phyloP scores from a whole-genome alignment of 2,888 invertebrate genomes.

The Lymantria monacha region DNA sequence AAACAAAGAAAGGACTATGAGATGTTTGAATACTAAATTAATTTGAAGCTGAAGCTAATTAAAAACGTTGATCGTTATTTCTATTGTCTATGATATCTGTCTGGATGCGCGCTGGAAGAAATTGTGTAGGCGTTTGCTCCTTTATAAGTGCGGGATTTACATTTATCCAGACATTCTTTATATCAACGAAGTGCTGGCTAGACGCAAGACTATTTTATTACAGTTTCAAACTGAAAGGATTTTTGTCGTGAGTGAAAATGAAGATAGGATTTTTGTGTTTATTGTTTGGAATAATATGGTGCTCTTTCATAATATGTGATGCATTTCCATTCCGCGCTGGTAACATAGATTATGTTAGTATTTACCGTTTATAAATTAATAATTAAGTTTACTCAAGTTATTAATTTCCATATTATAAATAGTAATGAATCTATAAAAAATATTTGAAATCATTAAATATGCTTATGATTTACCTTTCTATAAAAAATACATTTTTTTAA shows the following conservation, averaged over 20 bases:
- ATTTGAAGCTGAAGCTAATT: neutral
- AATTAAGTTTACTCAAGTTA: too few relatives aligned
- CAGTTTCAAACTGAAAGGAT: neutral
- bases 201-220: slow-evolving; percentile 32
- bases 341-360: slow-evolving; percentile 70
- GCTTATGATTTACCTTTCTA: too few relatives aligned
- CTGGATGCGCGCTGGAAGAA: slow-evolving; percentile 46
- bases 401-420: too few relatives aligned
- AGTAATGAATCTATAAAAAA: too few relatives aligned
- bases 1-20: too few relatives aligned
- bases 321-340: slow-evolving; percentile 54
- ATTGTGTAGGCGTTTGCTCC: slow-evolving; percentile 59
- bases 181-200: slow-evolving; percentile 34
- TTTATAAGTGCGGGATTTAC: slow-evolving; percentile 59
- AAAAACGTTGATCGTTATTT: neutral
- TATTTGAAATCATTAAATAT: too few relatives aligned
- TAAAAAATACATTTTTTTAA: too few relatives aligned
- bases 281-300: slow-evolving; percentile 47
- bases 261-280: slow-evolving; percentile 46
- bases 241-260: slow-evolving; percentile 40
- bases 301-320: slow-evolving; percentile 43
- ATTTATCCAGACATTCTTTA: slow-evolving; percentile 49
- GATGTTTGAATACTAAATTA: neutral
- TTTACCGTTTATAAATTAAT: neutral
- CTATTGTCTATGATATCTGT: slow-evolving; percentile 3